Conservation (phyloP, 2,888 invertebrate genomes). For the Argynnis bischoffii region DNA sequence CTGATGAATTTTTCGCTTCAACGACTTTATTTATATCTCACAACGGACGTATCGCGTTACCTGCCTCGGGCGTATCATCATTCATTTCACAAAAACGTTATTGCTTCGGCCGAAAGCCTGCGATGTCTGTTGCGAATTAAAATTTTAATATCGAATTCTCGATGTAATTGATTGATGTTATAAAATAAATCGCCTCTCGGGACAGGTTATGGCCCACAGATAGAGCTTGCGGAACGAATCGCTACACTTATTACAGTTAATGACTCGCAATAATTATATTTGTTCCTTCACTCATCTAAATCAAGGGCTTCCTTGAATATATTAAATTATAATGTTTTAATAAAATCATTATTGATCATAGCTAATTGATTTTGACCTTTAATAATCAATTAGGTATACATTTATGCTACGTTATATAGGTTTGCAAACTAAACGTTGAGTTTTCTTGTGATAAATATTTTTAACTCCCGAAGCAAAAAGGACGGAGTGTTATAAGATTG, state of each 20-base stretch:
- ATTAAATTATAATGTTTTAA: neutral
- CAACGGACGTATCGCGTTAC: conserved; percentile 65
- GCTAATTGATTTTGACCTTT: conserved; percentile 11
- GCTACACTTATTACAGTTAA: conserved; percentile 57
- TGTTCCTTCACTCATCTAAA: conserved; percentile 37
- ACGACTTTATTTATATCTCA: conserved; percentile 70
- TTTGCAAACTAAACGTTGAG: neutral
- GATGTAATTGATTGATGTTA: conserved; percentile 71
- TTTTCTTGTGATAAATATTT: neutral
- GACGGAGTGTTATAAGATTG: too few species aligned
- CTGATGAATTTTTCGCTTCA: conserved; percentile 70
- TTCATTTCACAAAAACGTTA: conserved; percentile 68
- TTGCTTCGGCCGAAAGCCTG: conserved; percentile 57
- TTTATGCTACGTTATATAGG: conserved; percentile 5
- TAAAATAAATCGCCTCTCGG: conserved; percentile 64
- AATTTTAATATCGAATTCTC: conserved; percentile 65
- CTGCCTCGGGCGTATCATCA: conserved; percentile 64
- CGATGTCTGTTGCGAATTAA: conserved; percentile 56
- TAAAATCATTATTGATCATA: conserved; percentile 3
- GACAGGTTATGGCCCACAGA: conserved; percentile 48
- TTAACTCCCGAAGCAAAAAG: too few species aligned
- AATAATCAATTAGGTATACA: neutral
- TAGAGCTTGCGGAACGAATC: conserved; percentile 59
- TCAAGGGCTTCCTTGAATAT: neutral
- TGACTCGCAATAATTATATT: conserved; percentile 51